Conservation (phyloP, 2,797 vertebrate species). For the Epinephelus coioides region DNA sequence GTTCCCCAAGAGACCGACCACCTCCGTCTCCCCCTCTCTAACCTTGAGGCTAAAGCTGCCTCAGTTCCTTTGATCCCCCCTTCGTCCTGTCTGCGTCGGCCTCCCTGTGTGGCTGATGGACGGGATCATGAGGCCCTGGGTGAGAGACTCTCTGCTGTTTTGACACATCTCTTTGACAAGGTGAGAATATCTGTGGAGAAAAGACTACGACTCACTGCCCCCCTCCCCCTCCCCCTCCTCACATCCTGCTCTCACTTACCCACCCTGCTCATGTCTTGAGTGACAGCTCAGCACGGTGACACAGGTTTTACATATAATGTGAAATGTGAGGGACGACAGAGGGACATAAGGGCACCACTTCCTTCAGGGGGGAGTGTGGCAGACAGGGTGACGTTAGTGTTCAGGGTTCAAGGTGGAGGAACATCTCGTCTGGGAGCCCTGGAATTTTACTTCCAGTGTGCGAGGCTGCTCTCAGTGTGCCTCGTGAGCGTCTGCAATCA, state of each 20-base stretch:
- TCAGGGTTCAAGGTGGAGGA: slow-evolving; percentile 30
- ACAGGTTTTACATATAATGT: slow-evolving; percentile 44
- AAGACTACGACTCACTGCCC: slow-evolving; percentile 26
- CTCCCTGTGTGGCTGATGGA: slow-evolving; percentile 61
- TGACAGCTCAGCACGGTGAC: slow-evolving; percentile 49
- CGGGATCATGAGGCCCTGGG: slow-evolving; percentile 51
- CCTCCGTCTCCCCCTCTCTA: slow-evolving; percentile 26
- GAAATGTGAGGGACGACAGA: slow-evolving; percentile 12
- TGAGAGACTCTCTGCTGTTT: slow-evolving; percentile 44
- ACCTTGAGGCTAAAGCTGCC: slow-evolving; percentile 54
- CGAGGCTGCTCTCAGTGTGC: slow-evolving; percentile 23
- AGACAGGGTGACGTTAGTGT: background rate
- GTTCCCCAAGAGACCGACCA: background rate
- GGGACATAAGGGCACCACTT: slow-evolving; percentile 1
- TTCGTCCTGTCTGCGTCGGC: background rate
- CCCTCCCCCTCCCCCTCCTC: background rate
- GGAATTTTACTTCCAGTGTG: slow-evolving; percentile 25
- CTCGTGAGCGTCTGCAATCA: slow-evolving; percentile 54
- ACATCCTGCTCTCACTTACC: slow-evolving; percentile 39
- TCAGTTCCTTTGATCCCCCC: slow-evolving; percentile 39
- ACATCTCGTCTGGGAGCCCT: slow-evolving; percentile 23
- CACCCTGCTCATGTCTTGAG: slow-evolving; percentile 34
- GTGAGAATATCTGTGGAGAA: slow-evolving; percentile 70
- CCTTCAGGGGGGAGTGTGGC: background rate
- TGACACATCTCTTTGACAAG: slow-evolving; percentile 78